Conservation (phyloP, 2,113 vertebrate genomes). For the Piaya cayana region DNA sequence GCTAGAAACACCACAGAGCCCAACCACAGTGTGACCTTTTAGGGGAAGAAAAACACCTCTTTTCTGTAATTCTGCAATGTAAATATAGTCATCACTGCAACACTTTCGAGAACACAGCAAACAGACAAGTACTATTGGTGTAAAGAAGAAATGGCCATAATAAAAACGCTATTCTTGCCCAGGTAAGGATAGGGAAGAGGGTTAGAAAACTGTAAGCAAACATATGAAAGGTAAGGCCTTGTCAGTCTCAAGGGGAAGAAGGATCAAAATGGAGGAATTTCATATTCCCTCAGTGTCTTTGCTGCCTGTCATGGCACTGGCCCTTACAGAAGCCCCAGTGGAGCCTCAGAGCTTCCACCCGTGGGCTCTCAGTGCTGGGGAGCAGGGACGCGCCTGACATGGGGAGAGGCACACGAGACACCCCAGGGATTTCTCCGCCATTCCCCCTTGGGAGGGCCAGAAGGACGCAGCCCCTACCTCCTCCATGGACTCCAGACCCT, state of each 20-base stretch:
- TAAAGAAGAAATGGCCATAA: constrained; percentile 47
- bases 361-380: not conserved
- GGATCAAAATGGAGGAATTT: not conserved
- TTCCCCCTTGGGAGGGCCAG: constrained; percentile 32
- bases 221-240: not conserved
- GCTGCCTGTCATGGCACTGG: not conserved
- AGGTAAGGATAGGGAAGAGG: constrained; percentile 35
- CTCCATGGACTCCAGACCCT: constrained; percentile 64
- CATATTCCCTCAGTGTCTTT: not conserved
- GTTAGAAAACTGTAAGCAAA: constrained; percentile 30
- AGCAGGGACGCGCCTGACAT: not conserved
- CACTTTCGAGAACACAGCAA: constrained; percentile 63
- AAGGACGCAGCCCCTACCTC: constrained; percentile 59
- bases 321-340: not conserved
- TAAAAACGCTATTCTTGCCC: constrained; percentile 55
- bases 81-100: constrained; percentile 69
- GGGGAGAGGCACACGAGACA: constrained; percentile 34
- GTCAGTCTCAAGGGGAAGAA: constrained; percentile 6
- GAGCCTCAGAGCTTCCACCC: not conserved
- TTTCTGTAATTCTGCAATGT: constrained; percentile 70
- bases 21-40: constrained; percentile 70
- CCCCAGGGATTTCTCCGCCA: constrained; percentile 37
- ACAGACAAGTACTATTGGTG: constrained; percentile 60
- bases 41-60: constrained; percentile 67
- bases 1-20: constrained; percentile 64